Evolutionary conservation across 1,140 invertebrate species (phyloP), one percentile per base, ranked within the genome.

Genomic region (Drosophila suzukii): DNA sequence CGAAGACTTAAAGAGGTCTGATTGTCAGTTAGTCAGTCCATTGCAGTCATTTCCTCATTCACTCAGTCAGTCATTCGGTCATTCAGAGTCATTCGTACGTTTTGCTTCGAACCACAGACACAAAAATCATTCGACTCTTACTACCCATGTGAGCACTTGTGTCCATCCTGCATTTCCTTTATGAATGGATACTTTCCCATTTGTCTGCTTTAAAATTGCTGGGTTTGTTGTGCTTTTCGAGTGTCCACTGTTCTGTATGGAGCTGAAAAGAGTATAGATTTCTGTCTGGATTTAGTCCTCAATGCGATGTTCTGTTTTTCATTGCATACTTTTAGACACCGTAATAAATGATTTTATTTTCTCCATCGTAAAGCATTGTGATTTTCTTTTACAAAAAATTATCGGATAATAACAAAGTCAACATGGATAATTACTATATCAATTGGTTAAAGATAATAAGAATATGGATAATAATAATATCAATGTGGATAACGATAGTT

Each of bases 1-100:
- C 13, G n/a, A 47, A 36, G 59, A 39, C 51, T 56, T 27, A n/a
- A 38, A 34, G 20, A 5, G 30, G 24, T 36, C 17, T 17, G 43
- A 53, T 57, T 58, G 62, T 51, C 67, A 65, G 74, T 81, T 70
- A 80, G 72, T 73, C 49, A 68, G 38, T 53, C 60, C 12, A 55
- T 59, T 49, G 67, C 10, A 61, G 63, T 59, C 30, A 43, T 15
- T 54, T 39, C 15, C 13, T 44, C 30, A 32, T 13, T 60, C 38
- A 38, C 12, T 55, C 39, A n/a, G 7, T 47, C 55, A 54, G 34
- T n/a, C 47, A 54, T 11, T 51, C 68, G 65, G 24, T 76, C 65
- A 68, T 56, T 46, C 24, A 46, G 34, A 56, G 63, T 24, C 51
- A 56, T 46, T 55, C 57, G 12, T 27, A 32, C 17, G 39, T 38